A percentile compares a stretch with the other conserved stretches of the same genome.
phyloP scores from a whole-genome alignment of 2,113 vertebrate genomes.

The Thryonomys swinderianus region DNA sequence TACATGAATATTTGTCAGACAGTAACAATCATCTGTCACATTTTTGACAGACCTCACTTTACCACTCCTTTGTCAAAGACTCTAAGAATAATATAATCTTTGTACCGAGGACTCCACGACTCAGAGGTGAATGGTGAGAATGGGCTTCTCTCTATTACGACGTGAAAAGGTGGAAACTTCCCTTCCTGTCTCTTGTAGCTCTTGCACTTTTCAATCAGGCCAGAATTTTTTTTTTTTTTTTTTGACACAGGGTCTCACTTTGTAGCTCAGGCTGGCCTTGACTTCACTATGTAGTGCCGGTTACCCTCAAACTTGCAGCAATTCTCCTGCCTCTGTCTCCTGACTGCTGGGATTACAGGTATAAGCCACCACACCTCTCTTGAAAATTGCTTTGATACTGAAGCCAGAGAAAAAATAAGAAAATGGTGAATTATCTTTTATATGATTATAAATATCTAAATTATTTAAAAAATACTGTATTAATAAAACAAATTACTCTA shows the following conservation, averaged over 20 bases:
- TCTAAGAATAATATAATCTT: not conserved
- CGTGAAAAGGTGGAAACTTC: not conserved
- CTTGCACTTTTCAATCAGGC: too few relatives aligned
- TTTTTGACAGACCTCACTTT: not conserved
- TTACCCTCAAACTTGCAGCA: too few relatives aligned
- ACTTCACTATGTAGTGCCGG: too few relatives aligned
- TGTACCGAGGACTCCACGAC: not conserved
- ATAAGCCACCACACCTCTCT: too few relatives aligned
- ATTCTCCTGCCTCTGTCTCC: too few relatives aligned
- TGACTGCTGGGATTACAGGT: too few relatives aligned
- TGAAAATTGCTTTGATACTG: not conserved
- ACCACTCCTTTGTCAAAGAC: not conserved
- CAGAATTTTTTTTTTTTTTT: too few relatives aligned
- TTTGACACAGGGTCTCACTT: too few relatives aligned
- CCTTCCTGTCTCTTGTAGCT: not conserved
- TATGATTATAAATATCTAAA: not conserved
- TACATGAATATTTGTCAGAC: not conserved
- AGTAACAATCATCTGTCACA: not conserved
- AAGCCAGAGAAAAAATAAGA: constrained; percentile 22
- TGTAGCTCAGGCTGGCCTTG: too few relatives aligned
- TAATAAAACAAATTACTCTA: constrained; percentile 18
- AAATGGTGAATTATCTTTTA: not conserved
- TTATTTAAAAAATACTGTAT: not conserved
- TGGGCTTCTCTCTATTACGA: not conserved
- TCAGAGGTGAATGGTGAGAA: not conserved